Base-by-base conservation (phyloP, 92 coral and sea anemone genomes). In the Phymanthus crucifer region DNA sequence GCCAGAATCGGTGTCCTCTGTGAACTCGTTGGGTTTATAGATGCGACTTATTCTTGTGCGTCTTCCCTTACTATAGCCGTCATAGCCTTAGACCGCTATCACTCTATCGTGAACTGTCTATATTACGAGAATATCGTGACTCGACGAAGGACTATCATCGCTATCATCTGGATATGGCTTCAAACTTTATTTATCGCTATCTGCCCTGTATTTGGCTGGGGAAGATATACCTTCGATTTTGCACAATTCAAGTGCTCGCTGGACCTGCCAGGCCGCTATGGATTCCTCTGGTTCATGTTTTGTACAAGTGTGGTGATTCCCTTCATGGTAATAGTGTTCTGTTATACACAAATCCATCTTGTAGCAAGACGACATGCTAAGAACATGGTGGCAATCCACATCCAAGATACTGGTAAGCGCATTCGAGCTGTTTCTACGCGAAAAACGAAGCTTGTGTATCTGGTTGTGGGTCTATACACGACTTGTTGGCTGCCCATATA, bases 291-390 rank as follows among this genome's bases (percentile, higher is more conserved):
- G 84, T 83, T 91, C 34, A 80, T 66, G 79, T 73, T 89, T 6
- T 70, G 89, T 24, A 82, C 84, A 36, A 84, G 94, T 34, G 83
- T 89, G 32, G 58, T 96, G 1, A 64, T 89, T 21, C 98, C 99
- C 5, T 89, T 84, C 72, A 61, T 86, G 2, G 78, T 89, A 31
- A 91, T 93, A 21, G 85, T 90, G 4, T 89, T 96, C 77, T 96
- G 99, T 71, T 96, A 96, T 72, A 93, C 91, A 34, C 90, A 97
- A 74, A 96, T 96, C 68, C 97, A 93, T 71, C 37, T 93, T 11
- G 99, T 96, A 0, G 99, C 99, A 8, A 89, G 97, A 85, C 78
- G 99, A 68, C 99, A 96, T 52, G 99, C 99, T 0, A 83, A 76
- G 40, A 93, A 91, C 10, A 96, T 96, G 78, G 89, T 92, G n/a